These are phyloP conservation scores for Merluccius polli DNA, from an alignment of 2,797 vertebrate species.

Conservation along the genomic window DNA sequence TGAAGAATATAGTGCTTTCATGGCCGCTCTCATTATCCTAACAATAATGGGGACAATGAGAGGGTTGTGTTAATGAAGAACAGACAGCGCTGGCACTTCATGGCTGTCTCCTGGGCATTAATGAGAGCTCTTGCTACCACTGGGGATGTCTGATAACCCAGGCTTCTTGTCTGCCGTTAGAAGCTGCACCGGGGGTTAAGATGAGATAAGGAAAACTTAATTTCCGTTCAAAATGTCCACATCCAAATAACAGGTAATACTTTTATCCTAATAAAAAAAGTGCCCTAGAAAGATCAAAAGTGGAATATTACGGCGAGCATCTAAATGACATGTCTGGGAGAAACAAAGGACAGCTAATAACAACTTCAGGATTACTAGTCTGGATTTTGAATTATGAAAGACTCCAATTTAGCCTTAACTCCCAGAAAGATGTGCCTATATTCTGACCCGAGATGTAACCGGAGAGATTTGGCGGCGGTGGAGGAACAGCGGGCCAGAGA, in stretches of 20 bases:
- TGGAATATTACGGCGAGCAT: slow-evolving; percentile 18
- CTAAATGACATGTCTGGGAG: slow-evolving; percentile 39
- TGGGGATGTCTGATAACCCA: slow-evolving; percentile 11
- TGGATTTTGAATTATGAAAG: slow-evolving; percentile 50
- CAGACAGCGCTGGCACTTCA: slow-evolving; percentile 12
- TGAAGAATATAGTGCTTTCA: background rate
- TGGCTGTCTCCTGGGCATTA: background rate
- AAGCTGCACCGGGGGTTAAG: slow-evolving; percentile 29
- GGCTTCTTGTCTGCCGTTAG: slow-evolving; percentile 19
- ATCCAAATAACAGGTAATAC: slow-evolving; percentile 50
- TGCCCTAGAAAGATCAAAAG: slow-evolving; percentile 14
- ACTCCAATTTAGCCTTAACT: slow-evolving; percentile 23
- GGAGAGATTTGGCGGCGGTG: slow-evolving; percentile 43
- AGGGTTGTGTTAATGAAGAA: slow-evolving; percentile 23
- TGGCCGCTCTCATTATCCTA: background rate
- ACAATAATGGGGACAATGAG: background rate
- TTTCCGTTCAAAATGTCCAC: slow-evolving; percentile 39
- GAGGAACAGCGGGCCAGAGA: slow-evolving; percentile 53
- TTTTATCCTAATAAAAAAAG: slow-evolving; percentile 15
- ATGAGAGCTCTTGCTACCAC: slow-evolving; percentile 10
- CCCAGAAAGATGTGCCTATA: slow-evolving; percentile 24
- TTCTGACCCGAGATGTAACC: slow-evolving; percentile 52
- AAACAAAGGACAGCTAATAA: slow-evolving; percentile 54
- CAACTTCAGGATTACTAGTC: slow-evolving; percentile 46
- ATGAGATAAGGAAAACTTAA: slow-evolving; percentile 54